phyloP scores from a whole-genome alignment of 92 coral and sea anemone species.

The Epizoanthus stellaris region DNA sequence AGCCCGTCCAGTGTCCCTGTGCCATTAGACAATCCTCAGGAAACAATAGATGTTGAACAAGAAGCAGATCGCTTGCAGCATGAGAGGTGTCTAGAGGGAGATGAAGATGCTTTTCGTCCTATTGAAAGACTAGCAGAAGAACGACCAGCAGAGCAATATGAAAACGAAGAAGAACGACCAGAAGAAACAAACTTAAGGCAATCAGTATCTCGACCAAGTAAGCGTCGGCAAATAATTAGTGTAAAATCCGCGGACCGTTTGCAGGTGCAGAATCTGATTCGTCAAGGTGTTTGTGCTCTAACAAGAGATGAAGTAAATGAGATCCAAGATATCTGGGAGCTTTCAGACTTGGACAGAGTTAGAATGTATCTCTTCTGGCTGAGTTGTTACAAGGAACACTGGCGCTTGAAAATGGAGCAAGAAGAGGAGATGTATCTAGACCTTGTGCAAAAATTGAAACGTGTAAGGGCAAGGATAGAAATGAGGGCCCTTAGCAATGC shows the following conservation, averaged over 20 bases:
- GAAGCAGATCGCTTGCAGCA: constrained; percentile 53
- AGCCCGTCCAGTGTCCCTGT: background rate
- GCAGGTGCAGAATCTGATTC: constrained; percentile 4
- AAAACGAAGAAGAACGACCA: constrained; percentile 10
- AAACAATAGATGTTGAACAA: constrained; percentile 47
- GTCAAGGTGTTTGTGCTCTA: constrained; percentile 19
- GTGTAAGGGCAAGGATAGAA: constrained; percentile 43
- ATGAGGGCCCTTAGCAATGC: constrained; percentile 48
- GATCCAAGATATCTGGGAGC: constrained; percentile 27
- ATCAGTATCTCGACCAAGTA: background rate
- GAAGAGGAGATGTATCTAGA: constrained; percentile 14
- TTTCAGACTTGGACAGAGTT: constrained; percentile 27
- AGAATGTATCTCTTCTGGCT: constrained; percentile 35
- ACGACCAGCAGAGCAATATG: background rate
- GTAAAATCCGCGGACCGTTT: background rate
- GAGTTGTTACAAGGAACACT: constrained; percentile 28
- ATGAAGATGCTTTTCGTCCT: constrained; percentile 57
- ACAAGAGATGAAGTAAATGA: constrained; percentile 12
- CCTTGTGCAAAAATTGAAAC: constrained; percentile 28
- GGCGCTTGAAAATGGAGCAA: constrained; percentile 18
- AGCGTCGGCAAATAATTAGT: background rate
- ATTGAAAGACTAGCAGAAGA: background rate
- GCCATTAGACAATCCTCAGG: background rate
- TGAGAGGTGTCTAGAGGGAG: constrained; percentile 53
- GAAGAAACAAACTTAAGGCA: background rate